Conservation (phyloP, 2,888 invertebrate genomes). For the Timandra comae region DNA sequence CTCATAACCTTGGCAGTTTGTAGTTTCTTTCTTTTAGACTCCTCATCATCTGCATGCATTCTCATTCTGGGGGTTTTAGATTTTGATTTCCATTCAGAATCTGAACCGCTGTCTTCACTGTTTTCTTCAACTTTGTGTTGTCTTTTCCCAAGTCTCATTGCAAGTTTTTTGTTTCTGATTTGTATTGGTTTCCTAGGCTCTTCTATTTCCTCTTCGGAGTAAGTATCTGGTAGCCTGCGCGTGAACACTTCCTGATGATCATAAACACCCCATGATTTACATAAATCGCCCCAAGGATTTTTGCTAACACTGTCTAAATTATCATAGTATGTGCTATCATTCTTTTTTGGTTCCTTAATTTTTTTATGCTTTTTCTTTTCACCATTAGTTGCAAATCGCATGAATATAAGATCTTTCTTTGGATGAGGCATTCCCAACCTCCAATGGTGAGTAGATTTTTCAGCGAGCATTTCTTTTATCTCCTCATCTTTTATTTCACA, state of each 20-base stretch:
- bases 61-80: slow-evolving; percentile 85
- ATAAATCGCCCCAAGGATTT: slow-evolving; percentile 86
- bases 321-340: slow-evolving; percentile 36
- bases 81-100: slow-evolving; percentile 77
- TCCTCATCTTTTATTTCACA: slow-evolving; percentile 60
- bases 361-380: slow-evolving; percentile 82
- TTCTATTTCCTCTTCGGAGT: slow-evolving; percentile 39
- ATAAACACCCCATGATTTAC: slow-evolving; percentile 82
- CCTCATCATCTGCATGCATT: slow-evolving; percentile 93
- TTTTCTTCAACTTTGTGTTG: slow-evolving; percentile 34
- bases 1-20: slow-evolving; percentile 24
- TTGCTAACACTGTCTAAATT: slow-evolving; percentile 53
- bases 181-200: slow-evolving; percentile 34
- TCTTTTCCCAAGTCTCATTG: slow-evolving; percentile 59
- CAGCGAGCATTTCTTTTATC: slow-evolving; percentile 49
- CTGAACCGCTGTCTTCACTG: slow-evolving; percentile 64
- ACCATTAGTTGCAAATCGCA: slow-evolving; percentile 85
- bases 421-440: slow-evolving; percentile 81
- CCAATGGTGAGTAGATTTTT: slow-evolving; percentile 84
- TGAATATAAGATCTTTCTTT: slow-evolving; percentile 81
- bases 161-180: slow-evolving; percentile 55
- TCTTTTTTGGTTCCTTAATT: slow-evolving; percentile 42
- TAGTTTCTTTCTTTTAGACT: slow-evolving; percentile 73
- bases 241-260: slow-evolving; percentile 77
- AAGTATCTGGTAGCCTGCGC: slow-evolving; percentile 43